A percentile compares a stretch with the other conserved stretches of the same genome.
Conservation (phyloP, 2,888 invertebrate genomes). For the Scaptomyza flava region DNA sequence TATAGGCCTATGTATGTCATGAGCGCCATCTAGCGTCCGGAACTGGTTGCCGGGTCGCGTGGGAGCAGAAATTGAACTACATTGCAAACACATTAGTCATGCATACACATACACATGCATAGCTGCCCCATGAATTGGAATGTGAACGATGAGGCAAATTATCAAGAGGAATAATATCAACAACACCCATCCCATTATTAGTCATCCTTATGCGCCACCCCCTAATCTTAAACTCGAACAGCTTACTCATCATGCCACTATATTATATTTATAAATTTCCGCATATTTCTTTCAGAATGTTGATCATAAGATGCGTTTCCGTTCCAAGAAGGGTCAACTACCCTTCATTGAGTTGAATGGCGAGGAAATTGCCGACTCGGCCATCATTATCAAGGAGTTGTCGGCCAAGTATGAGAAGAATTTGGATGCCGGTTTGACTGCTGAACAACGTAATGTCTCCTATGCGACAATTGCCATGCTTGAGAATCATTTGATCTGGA, state of each 20-base stretch:
- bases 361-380: slow-evolving; percentile 96
- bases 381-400: slow-evolving; percentile 94
- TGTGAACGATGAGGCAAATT: slow-evolving; percentile 43
- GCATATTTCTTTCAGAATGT: slow-evolving; percentile 89
- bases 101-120: slow-evolving; percentile 21
- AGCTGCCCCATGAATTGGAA: slow-evolving; percentile 41
- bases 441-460: slow-evolving; percentile 94
- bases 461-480: slow-evolving; percentile 97
- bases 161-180: slow-evolving; percentile 26
- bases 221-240: slow-evolving; percentile 5
- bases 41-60: slow-evolving; percentile 43
- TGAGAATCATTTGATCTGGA: slow-evolving; percentile 97
- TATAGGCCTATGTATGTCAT: slow-evolving; percentile 72
- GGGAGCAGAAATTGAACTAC: slow-evolving; percentile 68
- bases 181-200: slow-evolving; percentile 36
- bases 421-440: slow-evolving; percentile 91
- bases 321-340: slow-evolving; percentile 96
- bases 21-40: slow-evolving; percentile 70
- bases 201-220: slow-evolving; percentile 30
- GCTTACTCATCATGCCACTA: slow-evolving; percentile 34
- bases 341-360: slow-evolving; percentile 98
- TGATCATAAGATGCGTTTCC: slow-evolving; percentile 96
- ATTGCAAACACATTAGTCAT: slow-evolving; percentile 67
- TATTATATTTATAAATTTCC: neutral
- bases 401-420: slow-evolving; percentile 93